Base-by-base conservation (phyloP, 2,797 vertebrate genomes). In the Darevskia mixta region DNA sequence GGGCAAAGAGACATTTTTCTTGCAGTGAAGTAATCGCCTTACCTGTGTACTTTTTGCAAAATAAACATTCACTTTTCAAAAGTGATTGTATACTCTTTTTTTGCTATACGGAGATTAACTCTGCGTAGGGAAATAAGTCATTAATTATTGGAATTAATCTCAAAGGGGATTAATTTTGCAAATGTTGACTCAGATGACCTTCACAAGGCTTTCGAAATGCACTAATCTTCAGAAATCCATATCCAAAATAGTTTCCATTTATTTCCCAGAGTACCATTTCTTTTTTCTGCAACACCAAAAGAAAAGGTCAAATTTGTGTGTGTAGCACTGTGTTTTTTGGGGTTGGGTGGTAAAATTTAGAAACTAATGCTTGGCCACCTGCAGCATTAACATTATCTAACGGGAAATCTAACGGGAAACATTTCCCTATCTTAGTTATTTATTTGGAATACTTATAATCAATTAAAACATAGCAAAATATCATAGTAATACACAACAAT, bases 331-430 rank as follows among this genome's bases (percentile, higher is more conserved):
- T 61, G 9, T 3, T 35, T 20, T 58, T 58, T 27, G 55, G 10
- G 6, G 1, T 9, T 71, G 35, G 77, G 20, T 41, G 67, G 49
- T 45, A 71, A 79, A 79, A 20, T 11, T 5, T 35, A 64, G 49
- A 61, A 79, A 86, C 69, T 79, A 58, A 75, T 72, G 69, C n/a
- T 92, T 86, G 90, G 89, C 87, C 5, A 83, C 66, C 20, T 85
- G 83, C 3, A 29, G 20, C 3, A 86, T 89, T 89, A 93, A n/a
- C 88, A 58, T 9, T 87, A 79, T 82, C 92, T 88, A 92, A 94
- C 83, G 93, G 88, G 90, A 94, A 94, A 79, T 82, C 92, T 88
- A 92, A 94, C 83, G 93, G 88, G 90, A 94, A 94, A 93, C 32
- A 90, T 91, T 92, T 94, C 38, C 45, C 87, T 93, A 92, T 93